phyloP scores from a whole-genome alignment of 2,888 invertebrate genomes.

The Abscondita cerata region DNA sequence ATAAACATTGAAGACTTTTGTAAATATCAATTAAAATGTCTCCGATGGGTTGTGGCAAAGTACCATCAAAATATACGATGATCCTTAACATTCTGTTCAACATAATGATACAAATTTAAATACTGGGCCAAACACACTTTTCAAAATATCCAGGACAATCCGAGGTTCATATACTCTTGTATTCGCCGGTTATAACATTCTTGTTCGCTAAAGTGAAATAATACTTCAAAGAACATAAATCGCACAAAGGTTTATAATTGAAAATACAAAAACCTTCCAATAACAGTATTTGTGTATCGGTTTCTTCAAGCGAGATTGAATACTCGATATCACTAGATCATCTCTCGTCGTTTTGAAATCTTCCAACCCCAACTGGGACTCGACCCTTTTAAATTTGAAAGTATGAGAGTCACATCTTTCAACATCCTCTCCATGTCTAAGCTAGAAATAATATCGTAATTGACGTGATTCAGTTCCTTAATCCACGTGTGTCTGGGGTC shows the following conservation, averaged over 20 bases:
- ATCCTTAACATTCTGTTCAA: constrained; percentile 49
- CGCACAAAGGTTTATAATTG: constrained; percentile 70
- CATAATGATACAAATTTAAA: constrained; percentile 62
- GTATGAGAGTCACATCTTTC: constrained; percentile 65
- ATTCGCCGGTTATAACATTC: constrained; percentile 71
- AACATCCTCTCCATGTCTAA: constrained; percentile 78
- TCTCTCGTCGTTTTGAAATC: too few species aligned
- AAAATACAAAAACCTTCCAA: constrained; percentile 81
- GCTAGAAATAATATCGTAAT: constrained; percentile 76
- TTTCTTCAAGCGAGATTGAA: too few species aligned
- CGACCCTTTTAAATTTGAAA: too few species aligned
- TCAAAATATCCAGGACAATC: constrained; percentile 91
- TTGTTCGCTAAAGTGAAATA: constrained; percentile 74
- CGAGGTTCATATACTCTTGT: constrained; percentile 79
- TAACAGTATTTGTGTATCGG: constrained; percentile 65
- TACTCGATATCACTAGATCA: too few species aligned
- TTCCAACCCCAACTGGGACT: too few species aligned
- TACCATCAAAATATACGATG: constrained; percentile 49
- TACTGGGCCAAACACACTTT: constrained; percentile 90
- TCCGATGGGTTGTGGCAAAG: constrained; percentile 39
- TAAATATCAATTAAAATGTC: constrained; percentile 46
- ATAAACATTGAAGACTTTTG: not conserved
- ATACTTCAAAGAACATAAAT: constrained; percentile 75
- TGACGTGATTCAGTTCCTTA: constrained; percentile 72
- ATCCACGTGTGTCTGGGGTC: constrained; percentile 71